Evolutionary conservation across 2,888 invertebrate species (phyloP), one percentile per base, ranked within the genome.

Genomic region (Aleiodes testaceus): DNA sequence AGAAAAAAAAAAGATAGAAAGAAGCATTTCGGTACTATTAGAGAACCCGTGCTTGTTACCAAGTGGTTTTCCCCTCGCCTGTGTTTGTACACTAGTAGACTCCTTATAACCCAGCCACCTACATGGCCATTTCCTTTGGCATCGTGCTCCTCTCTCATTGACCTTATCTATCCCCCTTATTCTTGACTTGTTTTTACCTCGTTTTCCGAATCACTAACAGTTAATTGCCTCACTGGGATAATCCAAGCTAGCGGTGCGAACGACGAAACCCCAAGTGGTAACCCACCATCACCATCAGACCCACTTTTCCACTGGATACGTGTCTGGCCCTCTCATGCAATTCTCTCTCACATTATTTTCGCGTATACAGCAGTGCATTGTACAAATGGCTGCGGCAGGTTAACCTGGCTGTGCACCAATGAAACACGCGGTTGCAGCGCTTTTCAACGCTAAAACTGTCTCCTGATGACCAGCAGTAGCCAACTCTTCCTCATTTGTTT

Each of bases 151-250:
- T 16, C 18, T 49, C 55, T 22, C 55, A 49, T 61, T 36, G 16
- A 30, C 12, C 59, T 18, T 45, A 22, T 49, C 59, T 55, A 12
- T 14, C 20, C 36, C 36, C 36, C 12, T 55, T 65, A 59, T 59
- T 53, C 68, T 61, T 69, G 59, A 69, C 71, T 76, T 75, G 68
- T 74, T 73, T 75, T 75, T 73, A 71, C 72, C 73, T 71, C 74
- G 71, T 76, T 77, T 76, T 76, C 74, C 74, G 73, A 77, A 76
- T 77, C 75, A 77, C 73, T 73, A 75, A 73, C 77, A 74, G 75
- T 77, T 77, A 77, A 77, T 77, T 76, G 76, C 73, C 74, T 72
- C 74, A 50, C 53, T 69, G 73, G 76, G 75, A 76, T 77, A 76
- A 76, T 75, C 75, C 72, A 71, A 73, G 72, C 75, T 75, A 72